These are phyloP conservation scores for Cherax destructor DNA, from an alignment of 1,140 invertebrate genomes.

Conservation along the genomic window DNA sequence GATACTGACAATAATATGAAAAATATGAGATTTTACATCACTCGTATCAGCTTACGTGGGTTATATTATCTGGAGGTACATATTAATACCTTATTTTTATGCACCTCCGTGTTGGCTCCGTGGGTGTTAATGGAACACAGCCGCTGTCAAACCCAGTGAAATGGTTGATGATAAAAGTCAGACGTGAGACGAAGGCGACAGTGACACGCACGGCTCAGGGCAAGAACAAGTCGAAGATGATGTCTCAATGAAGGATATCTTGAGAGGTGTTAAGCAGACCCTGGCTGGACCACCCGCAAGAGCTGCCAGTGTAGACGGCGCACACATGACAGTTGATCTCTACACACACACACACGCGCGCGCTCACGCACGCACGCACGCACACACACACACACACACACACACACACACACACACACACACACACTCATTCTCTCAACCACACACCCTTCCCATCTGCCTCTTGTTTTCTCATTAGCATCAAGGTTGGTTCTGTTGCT, in stretches of 20 bases:
- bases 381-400: conserved; percentile 9
- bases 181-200: conserved; percentile 35
- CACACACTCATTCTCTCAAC: background rate
- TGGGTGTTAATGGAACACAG: background rate
- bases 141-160: background rate
- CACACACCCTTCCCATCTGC: background rate
- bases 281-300: conserved; percentile 22
- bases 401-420: background rate
- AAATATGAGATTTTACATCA: conserved; percentile 9
- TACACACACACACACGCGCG: background rate
- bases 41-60: conserved; percentile 18
- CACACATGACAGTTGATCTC: background rate
- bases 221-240: conserved; percentile 29
- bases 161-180: background rate
- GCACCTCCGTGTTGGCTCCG: background rate
- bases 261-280: conserved; percentile 3
- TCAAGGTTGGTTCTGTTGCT: background rate
- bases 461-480: background rate
- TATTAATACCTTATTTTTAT: conserved; percentile 6
- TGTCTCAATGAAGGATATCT: conserved; percentile 58
- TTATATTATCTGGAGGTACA: background rate
- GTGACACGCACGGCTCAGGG: background rate
- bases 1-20: conserved; percentile 17
- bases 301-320: background rate
- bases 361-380: background rate